phyloP scores from a whole-genome alignment of 2,888 invertebrate species.

The Neoaliturus tenellus region DNA sequence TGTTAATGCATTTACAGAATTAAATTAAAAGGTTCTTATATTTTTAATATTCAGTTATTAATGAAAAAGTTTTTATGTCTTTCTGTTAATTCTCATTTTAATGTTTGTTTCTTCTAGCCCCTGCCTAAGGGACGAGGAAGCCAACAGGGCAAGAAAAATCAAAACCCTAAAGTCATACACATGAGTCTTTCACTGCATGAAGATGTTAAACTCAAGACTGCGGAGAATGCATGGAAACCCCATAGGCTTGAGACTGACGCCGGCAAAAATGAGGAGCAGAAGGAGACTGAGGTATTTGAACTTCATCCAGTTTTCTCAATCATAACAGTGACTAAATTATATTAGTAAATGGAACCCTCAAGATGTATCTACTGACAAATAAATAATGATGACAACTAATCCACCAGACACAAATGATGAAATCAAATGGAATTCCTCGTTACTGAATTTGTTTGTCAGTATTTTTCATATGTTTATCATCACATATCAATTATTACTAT shows the following conservation, averaged over 20 bases:
- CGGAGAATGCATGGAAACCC: slow-evolving; percentile 96
- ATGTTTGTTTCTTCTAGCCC: slow-evolving; percentile 59
- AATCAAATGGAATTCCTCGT: slow-evolving; percentile 41
- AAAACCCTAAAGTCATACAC: slow-evolving; percentile 78
- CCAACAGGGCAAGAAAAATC: slow-evolving; percentile 70
- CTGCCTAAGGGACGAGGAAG: slow-evolving; percentile 72
- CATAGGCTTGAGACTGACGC: slow-evolving; percentile 74
- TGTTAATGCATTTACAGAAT: too few species aligned
- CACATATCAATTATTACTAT: too few species aligned
- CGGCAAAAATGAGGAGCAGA: slow-evolving; percentile 72
- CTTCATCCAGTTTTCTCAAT: slow-evolving; percentile 48
- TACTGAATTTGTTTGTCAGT: not conserved
- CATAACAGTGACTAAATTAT: not conserved
- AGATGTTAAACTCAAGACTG: slow-evolving; percentile 89
- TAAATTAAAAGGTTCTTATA: too few species aligned
- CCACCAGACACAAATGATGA: not conserved
- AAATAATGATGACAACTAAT: not conserved
- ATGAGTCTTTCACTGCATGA: slow-evolving; percentile 83
- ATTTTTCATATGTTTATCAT: not conserved
- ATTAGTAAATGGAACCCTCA: not conserved
- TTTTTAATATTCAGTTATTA: too few species aligned
- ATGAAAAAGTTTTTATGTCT: too few species aligned
- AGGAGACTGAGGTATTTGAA: slow-evolving; percentile 73
- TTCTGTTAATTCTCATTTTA: not conserved
- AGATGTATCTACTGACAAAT: not conserved